Conservation (phyloP, 1,140 invertebrate genomes). For the Colletes latitarsis region DNA sequence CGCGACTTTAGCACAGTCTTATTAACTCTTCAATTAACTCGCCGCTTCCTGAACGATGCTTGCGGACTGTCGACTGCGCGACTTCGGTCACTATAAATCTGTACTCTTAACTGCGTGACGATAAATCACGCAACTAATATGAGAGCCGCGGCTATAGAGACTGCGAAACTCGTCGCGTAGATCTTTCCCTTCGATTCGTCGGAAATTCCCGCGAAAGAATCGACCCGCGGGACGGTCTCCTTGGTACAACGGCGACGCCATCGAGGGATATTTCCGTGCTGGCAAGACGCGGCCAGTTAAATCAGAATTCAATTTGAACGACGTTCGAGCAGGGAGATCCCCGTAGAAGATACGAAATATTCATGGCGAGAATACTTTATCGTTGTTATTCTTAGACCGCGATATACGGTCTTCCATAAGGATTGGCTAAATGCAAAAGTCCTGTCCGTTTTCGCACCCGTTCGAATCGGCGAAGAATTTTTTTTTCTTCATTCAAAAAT, state of each 20-base stretch:
- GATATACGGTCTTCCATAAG: constrained; percentile 35
- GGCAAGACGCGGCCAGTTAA: constrained; percentile 53
- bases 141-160: constrained; percentile 1
- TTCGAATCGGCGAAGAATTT: too few species aligned
- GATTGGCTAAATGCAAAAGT: background rate
- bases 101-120: constrained; percentile 46
- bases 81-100: constrained; percentile 49
- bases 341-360: constrained; percentile 47
- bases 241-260: background rate
- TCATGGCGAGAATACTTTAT: constrained; percentile 51
- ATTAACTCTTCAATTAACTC: constrained; percentile 54
- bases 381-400: constrained; percentile 45
- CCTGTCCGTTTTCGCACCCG: background rate
- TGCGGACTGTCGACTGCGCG: constrained; percentile 10
- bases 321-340: constrained; percentile 51
- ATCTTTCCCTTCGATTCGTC: constrained; percentile 17
- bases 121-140: constrained; percentile 46
- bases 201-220: constrained; percentile 40
- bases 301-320: constrained; percentile 69
- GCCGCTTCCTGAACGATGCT: background rate
- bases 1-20: constrained; percentile 28
- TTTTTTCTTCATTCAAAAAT: too few species aligned
- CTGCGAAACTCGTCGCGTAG: constrained; percentile 36
- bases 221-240: background rate
- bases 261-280: constrained; percentile 28